Evolutionary conservation across 2,888 invertebrate genomes (phyloP), one percentile per base, ranked within the genome.

Genomic region (Caenorhabditis sp.): DNA sequence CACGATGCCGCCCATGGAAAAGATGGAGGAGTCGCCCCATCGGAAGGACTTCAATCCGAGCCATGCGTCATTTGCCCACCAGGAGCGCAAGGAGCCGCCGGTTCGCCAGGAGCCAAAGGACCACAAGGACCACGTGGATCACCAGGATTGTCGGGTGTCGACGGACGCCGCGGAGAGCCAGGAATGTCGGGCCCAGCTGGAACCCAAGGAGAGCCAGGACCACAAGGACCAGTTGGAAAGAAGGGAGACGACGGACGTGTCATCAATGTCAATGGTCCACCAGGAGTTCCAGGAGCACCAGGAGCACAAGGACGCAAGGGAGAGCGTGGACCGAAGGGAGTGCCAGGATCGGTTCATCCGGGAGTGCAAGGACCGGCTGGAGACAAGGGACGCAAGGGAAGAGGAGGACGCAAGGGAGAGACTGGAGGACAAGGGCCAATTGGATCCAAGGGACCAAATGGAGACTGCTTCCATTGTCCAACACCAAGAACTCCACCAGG

Each of bases 61-160:
- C 85, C 85, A 23, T 85, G 85, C 60, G 64, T 83, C 62, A 83
- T 85, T 72, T 85, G 85, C 71, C 85, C 85, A 52, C 73, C 80
- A 52, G 85, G 85, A 49, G 70, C 83, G 8, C 78, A 81, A 23
- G 85, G 85, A 59, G 73, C 77, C 14, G 66, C 70, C 20, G 85
- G 85, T 63, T 36, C 65, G 5, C 81, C 83, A 60, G 85, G 85
- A 71, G 74, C 76, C 67, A 82, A 82, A 66, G 84, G 84, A 69
- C 84, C 84, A 62, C 73, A 83, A 50, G 78, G 82, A 78, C 75
- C 83, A 50, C 72, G 83, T n/a, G 83, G 83, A 77, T 68, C 78
- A 14, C 78, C 83, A 38, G 80, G 80, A 67, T 63, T 68, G 17
- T 78, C 73, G 14, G 85, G 85, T 54, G 73, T 82, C 59, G 83